Base-by-base conservation (phyloP, 2,888 invertebrate genomes). In the Elysia crispata region DNA sequence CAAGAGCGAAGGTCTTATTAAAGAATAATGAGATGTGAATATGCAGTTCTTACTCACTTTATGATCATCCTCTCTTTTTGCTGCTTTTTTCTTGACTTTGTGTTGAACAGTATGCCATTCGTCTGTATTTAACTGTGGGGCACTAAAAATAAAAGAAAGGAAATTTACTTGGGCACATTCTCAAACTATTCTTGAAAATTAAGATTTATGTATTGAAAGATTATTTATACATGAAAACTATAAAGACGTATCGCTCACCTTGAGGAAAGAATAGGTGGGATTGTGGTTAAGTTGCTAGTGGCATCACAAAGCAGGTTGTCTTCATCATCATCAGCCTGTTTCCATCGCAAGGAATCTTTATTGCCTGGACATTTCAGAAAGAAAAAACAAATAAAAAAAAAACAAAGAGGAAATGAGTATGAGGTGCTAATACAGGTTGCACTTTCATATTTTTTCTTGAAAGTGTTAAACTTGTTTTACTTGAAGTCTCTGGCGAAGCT, bases 31-130 rank as follows among this genome's bases (percentile, higher is more conserved):
- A n/a, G n/a, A n/a, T n/a, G 41, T 41, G 11, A 41, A 3, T 6
- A 41, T 41, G 11, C 41, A 41, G 3, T 41, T 41, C 41, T 60
- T 23, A 23, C 60, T 3, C 60, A 60, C 60, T 23, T 60, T 60
- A 23, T 49, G 11, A 13, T 66, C 20, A 64, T 76, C 70, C 28
- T 80, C 76, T 49, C 76, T 80, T 33, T 23, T 20, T 0, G 41
- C 66, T 18, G 41, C 31, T 69, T 79, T 79, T 69, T 76, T 80
- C 62, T 80, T 80, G 8, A 31, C 76, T 64, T 72, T 76, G 25
- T 80, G 80, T 23, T 80, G 80, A 8, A 80, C 80, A 25, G 80
- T 80, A 15, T 80, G 76, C 80, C 80, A 80, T 50, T 80, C 80
- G 15, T 80, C 80, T 13, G 28, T 18, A 13, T 41, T 30, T 33